Base-by-base conservation (phyloP, 2,888 invertebrate species). In the Temnothorax rugatulus region DNA sequence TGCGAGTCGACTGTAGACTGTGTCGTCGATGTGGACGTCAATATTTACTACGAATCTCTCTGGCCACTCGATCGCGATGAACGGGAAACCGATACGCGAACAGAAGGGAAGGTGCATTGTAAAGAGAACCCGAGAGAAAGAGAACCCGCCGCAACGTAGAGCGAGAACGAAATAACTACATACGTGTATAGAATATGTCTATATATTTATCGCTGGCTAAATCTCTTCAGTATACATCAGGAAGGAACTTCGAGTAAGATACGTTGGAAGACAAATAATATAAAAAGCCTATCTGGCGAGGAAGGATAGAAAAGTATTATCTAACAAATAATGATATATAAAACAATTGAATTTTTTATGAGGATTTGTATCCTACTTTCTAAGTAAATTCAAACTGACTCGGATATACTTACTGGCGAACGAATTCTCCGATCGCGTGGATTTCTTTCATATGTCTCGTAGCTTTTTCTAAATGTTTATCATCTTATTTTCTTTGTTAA, bases 11-110 rank as follows among this genome's bases (percentile, higher is more conserved):
- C 66, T 47, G 69, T 86, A 34, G 66, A 68, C 47, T 47, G 66
- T 71, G 61, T 41, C 82, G 84, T 29, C 86, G 84, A 77, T 84
- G 74, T 34, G 34, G 74, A 82, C 64, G 84, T 86, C 82, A 87
- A 87, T 87, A 87, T 86, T 87, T 84, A 81, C 86, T 59, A 64
- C 73, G 76, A 84, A 66, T 50, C 83, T 81, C 77, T 66, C 77
- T 63, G 57, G 75, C 44, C 69, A 69, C 63, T 57, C 68, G 52
- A 81, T 61, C 59, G 82, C 82, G 69, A 83, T 82, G 63, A 75
- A 64, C 63, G 82, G 54, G 59, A 71, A 81, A 81, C 38, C 77
- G 41, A 82, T 64, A 76, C 54, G 63, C 63, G 71, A 21, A 63
- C 54, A 11, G 77, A 44, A 18, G 69, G 54, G 54, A 63, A 76